Percentiles rank a stretch among this genome's conserved stretches.
Conservation (phyloP, 2,888 invertebrate genomes). For the Apamea epomidion region DNA sequence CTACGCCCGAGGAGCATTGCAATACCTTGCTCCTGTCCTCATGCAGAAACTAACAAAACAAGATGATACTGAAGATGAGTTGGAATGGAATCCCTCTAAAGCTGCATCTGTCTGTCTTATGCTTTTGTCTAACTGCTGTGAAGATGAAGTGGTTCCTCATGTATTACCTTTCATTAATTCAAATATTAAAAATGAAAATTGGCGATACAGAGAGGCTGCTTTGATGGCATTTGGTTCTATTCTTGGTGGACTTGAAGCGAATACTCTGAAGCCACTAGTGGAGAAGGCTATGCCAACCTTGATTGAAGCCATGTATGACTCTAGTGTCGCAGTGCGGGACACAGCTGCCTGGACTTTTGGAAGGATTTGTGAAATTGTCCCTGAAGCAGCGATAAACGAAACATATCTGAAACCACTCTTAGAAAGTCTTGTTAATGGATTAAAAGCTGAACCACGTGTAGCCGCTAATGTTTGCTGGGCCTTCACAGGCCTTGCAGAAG, state of each 20-base stretch:
- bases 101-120: conserved; percentile 99
- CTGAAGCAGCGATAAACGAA: conserved; percentile 97
- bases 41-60: conserved; percentile 98
- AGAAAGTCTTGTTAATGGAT: conserved; percentile 95
- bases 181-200: conserved; percentile 97
- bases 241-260: conserved; percentile 96
- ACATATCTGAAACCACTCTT: conserved; percentile 95
- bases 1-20: conserved; percentile 99
- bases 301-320: conserved; percentile 98
- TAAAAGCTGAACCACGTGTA: conserved; percentile 98
- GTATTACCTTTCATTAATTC: conserved; percentile 99
- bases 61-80: conserved; percentile 99
- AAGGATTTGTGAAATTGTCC: conserved; percentile 98
- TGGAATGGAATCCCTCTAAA: conserved; percentile 99
- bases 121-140: conserved; percentile 99
- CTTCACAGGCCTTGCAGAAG: conserved; percentile 98
- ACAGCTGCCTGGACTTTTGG: conserved; percentile 99
- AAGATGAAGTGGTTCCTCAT: conserved; percentile 98
- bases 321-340: conserved; percentile 98
- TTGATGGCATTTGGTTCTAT: conserved; percentile 99
- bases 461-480: conserved; percentile 99
- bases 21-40: conserved; percentile 98
- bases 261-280: conserved; percentile 97
- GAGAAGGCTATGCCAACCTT: conserved; percentile 99
- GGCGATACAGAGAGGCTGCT: conserved; percentile 98